Conservation (phyloP, 2,888 invertebrate genomes). For the Gymnocheta viridis region DNA sequence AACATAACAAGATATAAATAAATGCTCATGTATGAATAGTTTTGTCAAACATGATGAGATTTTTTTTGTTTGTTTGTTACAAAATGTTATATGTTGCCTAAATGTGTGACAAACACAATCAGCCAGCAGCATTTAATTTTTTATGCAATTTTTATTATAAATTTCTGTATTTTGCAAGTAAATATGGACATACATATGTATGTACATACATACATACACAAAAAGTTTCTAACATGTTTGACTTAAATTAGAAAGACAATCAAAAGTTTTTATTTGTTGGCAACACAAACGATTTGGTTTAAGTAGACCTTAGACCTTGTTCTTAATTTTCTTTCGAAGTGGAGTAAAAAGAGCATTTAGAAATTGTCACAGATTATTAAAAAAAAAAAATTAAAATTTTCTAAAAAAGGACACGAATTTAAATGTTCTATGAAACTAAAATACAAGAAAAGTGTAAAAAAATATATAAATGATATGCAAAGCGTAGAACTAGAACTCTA, state of each 20-base stretch:
- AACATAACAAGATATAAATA: neutral
- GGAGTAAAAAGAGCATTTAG: neutral
- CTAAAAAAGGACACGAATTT: neutral
- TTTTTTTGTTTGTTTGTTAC: slow-evolving; percentile 40
- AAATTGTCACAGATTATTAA: neutral
- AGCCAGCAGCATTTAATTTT: slow-evolving; percentile 43
- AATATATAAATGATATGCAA: neutral
- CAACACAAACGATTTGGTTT: neutral
- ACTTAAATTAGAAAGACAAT: slow-evolving; percentile 43
- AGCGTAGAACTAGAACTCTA: too few relatives aligned
- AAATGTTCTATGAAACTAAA: neutral
- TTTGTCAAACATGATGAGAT: slow-evolving; percentile 49
- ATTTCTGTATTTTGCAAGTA: slow-evolving; percentile 15
- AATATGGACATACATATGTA: too few relatives aligned
- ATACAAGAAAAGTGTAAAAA: neutral
- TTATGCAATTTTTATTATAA: slow-evolving; percentile 49
- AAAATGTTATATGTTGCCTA: slow-evolving; percentile 35
- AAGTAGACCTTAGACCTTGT: neutral
- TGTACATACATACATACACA: neutral
- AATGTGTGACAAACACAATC: neutral
- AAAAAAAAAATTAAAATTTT: neutral
- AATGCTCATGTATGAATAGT: neutral
- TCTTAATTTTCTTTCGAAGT: slow-evolving; percentile 8
- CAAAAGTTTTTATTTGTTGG: slow-evolving; percentile 16
- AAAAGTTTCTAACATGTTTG: slow-evolving; percentile 45